Conservation (phyloP, 23 tunicate species). For the Diplosoma virens region DNA sequence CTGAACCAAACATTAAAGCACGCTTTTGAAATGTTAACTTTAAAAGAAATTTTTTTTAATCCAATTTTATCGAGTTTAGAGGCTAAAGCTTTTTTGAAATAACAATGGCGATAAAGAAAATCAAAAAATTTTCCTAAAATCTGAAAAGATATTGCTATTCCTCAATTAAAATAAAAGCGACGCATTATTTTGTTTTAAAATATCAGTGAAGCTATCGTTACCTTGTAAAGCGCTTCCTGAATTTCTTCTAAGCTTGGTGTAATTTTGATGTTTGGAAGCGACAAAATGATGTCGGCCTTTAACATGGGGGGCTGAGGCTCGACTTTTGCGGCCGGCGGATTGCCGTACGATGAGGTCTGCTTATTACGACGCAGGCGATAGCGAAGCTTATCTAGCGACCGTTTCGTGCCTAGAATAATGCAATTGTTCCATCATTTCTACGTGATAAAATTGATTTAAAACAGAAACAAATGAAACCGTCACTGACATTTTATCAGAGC, state of each 20-base stretch:
- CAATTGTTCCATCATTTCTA: too few species aligned
- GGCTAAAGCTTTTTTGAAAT: too few species aligned
- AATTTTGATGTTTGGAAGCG: constrained; percentile 74
- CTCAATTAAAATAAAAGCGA: too few species aligned
- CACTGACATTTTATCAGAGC: constrained; percentile 76
- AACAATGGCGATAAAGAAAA: too few species aligned
- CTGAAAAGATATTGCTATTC: too few species aligned
- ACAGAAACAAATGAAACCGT: neutral
- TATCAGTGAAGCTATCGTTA: too few species aligned
- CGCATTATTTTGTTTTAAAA: too few species aligned
- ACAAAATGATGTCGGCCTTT: constrained; percentile 67
- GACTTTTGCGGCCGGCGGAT: neutral
- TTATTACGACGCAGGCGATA: constrained; percentile 67
- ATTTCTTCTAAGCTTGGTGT: constrained; percentile 80
- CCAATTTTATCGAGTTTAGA: too few species aligned
- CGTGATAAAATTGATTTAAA: neutral
- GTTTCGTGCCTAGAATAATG: constrained; percentile 55
- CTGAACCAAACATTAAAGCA: too few species aligned
- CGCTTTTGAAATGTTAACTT: too few species aligned
- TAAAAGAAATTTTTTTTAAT: too few species aligned
- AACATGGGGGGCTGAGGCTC: constrained; percentile 50
- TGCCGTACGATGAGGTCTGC: constrained; percentile 30
- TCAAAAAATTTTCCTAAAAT: too few species aligned
- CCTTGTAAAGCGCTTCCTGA: constrained; percentile 56
- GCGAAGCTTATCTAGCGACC: constrained; percentile 73